phyloP scores from a whole-genome alignment of 2,797 vertebrate species.

The Acrocephalus scirpaceus region DNA sequence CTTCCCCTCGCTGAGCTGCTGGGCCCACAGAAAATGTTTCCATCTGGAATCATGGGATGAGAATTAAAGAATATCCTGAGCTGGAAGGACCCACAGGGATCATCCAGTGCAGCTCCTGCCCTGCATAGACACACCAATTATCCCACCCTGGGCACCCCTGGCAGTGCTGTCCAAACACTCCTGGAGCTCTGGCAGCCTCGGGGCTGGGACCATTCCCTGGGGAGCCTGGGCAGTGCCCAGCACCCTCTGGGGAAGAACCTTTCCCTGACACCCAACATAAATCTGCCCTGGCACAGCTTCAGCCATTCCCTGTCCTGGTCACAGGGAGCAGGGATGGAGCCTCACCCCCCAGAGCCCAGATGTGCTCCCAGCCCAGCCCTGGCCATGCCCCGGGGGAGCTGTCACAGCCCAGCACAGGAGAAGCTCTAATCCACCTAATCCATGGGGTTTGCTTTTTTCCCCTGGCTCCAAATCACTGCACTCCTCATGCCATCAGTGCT shows the following conservation, averaged over 20 bases:
- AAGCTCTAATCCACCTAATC: neutral
- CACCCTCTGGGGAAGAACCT: neutral
- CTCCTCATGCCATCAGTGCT: neutral
- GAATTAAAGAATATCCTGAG: neutral
- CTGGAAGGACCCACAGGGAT: neutral
- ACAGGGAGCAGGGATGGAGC: neutral
- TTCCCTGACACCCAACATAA: neutral
- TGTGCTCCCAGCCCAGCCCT: neutral
- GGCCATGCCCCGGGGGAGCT: neutral
- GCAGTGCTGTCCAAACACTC: fast-evolving
- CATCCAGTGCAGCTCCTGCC: neutral
- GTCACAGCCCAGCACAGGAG: neutral
- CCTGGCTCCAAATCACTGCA: neutral
- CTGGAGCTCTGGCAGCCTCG: neutral
- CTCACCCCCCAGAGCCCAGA: neutral
- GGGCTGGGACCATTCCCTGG: neutral
- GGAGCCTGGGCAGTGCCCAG: neutral
- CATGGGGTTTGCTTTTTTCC: neutral
- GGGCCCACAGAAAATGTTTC: neutral
- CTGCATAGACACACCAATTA: neutral
- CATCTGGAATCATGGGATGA: neutral
- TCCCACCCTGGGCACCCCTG: neutral
- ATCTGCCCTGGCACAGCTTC: neutral
- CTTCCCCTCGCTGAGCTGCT: neutral
- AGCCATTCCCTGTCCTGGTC: fast-evolving